phyloP scores from a whole-genome alignment of 2,113 vertebrate species.

The Semnornis frantzii region DNA sequence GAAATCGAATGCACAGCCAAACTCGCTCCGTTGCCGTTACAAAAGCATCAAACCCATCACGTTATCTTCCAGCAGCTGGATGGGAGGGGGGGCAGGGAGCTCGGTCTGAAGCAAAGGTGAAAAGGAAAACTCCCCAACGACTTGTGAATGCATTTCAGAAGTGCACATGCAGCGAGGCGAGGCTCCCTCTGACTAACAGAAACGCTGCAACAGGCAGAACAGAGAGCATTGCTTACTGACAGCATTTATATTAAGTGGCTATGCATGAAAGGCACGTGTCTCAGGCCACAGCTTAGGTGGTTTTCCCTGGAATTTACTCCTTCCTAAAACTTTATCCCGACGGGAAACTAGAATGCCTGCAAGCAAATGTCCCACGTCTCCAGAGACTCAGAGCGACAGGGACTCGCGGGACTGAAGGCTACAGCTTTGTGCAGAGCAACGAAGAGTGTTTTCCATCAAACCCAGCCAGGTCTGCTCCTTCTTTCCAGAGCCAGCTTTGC shows the following conservation, averaged over 20 bases:
- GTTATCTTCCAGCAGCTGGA: background rate
- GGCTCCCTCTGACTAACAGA: background rate
- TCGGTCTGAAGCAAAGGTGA: background rate
- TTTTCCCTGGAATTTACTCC: background rate
- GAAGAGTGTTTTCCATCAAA: background rate
- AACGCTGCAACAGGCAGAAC: background rate
- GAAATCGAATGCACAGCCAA: background rate
- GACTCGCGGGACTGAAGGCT: background rate
- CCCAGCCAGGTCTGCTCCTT: background rate
- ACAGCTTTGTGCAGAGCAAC: background rate
- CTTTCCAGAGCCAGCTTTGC: background rate
- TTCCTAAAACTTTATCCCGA: background rate
- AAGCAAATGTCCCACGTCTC: background rate
- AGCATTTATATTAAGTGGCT: background rate
- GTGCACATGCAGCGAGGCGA: background rate
- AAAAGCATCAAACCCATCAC: background rate
- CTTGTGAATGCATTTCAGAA: background rate
- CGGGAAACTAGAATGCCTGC: background rate
- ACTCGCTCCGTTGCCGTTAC: background rate
- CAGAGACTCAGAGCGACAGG: background rate
- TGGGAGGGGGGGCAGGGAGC: fast-evolving
- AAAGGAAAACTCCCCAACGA: background rate
- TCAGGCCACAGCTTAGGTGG: background rate
- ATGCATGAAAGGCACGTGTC: background rate
- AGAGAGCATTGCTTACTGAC: background rate